Percentiles rank a stretch among this genome's conserved stretches.
Conservation (phyloP, 2,113 vertebrate species). For the Lichenostomus cassidix region DNA sequence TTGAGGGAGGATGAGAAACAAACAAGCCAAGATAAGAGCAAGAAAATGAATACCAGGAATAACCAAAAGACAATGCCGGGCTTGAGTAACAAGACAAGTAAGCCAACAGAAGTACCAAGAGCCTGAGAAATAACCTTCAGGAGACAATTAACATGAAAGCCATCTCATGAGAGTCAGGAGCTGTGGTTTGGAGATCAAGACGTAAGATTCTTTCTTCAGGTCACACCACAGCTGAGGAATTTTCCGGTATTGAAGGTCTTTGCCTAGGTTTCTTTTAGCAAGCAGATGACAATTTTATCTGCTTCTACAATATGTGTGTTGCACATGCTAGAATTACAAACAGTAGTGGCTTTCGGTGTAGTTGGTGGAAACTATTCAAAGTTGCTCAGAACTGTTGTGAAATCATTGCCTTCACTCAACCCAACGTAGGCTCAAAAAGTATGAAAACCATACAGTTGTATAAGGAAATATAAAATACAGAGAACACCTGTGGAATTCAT, state of each 20-base stretch:
- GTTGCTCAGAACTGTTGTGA: background rate
- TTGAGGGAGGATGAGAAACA: constrained; percentile 14
- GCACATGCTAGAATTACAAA: background rate
- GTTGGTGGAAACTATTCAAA: background rate
- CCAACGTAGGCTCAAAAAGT: background rate
- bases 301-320: background rate
- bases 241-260: background rate
- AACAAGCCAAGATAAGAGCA: constrained; percentile 30
- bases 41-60: constrained; percentile 9
- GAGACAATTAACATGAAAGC: constrained; percentile 18
- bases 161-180: background rate
- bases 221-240: background rate
- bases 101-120: background rate
- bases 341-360: background rate
- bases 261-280: background rate
- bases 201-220: background rate
- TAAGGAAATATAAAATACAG: background rate
- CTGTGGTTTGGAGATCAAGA: background rate
- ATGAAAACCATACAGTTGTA: background rate
- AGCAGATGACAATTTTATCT: background rate
- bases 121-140: constrained; percentile 24
- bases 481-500: background rate
- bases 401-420: background rate
- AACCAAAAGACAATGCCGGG: constrained; percentile 3
- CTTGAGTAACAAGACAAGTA: background rate